These are phyloP conservation scores for Solea senegalensis DNA, from an alignment of 2,113 vertebrate genomes.

Conservation along the genomic window DNA sequence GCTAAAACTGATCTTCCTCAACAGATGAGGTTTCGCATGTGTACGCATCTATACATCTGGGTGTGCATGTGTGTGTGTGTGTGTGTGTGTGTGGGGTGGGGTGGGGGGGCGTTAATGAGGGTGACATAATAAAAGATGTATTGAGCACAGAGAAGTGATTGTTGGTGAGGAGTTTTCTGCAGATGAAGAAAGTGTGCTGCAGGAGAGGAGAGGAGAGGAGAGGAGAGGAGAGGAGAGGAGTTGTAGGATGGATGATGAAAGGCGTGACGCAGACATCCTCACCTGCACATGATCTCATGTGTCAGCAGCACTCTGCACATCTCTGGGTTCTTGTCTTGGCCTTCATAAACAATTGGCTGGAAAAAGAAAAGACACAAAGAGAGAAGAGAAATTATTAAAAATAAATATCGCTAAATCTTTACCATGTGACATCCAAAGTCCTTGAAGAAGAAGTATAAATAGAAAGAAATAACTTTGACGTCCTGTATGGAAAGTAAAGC, in stretches of 20 bases:
- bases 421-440: background rate
- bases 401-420: background rate
- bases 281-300: constrained; percentile 99
- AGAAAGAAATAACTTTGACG: background rate
- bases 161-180: constrained; percentile 36
- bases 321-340: constrained; percentile 99
- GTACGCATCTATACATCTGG: background rate
- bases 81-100: constrained; percentile 26
- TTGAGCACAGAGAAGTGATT: constrained; percentile 39
- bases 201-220: background rate
- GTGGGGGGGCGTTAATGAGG: constrained; percentile 51
- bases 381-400: background rate
- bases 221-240: background rate
- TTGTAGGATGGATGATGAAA: background rate
- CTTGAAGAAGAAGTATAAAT: background rate
- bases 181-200: constrained; percentile 31
- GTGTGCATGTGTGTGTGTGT: constrained; percentile 29
- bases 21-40: constrained; percentile 26
- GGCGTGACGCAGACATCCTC: constrained; percentile 59
- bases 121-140: constrained; percentile 54
- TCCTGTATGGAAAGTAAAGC: no score
- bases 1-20: constrained; percentile 75
- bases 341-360: constrained; percentile 96
- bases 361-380: background rate
- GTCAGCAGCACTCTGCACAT: constrained; percentile 99